A percentile compares a stretch with the other conserved stretches of the same genome.
Evolutionary conservation across 2,797 vertebrate genomes (phyloP).

Genomic region (Rousettus madagascariensis): DNA sequence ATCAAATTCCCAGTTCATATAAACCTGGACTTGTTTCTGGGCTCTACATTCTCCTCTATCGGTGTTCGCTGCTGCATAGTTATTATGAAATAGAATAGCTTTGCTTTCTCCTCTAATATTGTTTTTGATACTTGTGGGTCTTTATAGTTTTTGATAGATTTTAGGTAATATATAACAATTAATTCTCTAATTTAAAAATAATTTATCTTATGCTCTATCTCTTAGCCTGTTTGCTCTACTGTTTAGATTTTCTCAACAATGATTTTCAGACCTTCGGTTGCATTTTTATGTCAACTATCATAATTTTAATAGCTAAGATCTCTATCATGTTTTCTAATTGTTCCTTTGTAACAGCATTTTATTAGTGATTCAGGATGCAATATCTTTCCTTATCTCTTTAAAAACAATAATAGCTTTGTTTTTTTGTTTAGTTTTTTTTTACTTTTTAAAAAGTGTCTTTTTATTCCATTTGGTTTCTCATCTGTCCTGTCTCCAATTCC

Average conservation of each 20-base stretch:
- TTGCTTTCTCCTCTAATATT: background rate
- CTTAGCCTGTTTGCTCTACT: background rate
- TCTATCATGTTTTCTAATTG: background rate
- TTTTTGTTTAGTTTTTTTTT: background rate
- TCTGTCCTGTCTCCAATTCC: background rate
- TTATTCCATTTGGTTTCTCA: background rate
- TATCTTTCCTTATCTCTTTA: background rate
- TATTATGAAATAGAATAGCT: background rate
- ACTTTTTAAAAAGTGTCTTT: background rate
- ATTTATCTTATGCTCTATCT: background rate
- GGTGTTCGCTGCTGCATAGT: background rate
- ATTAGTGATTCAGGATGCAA: background rate
- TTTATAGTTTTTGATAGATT: background rate
- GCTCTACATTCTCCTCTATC: background rate
- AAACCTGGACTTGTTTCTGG: background rate
- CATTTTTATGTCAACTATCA: background rate
- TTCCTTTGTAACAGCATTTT: background rate
- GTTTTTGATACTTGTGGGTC: background rate
- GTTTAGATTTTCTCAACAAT: background rate
- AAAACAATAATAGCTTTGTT: background rate
- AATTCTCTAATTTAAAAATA: background rate
- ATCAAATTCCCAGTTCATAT: background rate
- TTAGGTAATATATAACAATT: background rate
- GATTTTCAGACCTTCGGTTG: background rate
- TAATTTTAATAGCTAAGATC: background rate